Evolutionary conservation across 2,113 vertebrate species (phyloP).

Genomic region (Rhinoderma darwinii): DNA sequence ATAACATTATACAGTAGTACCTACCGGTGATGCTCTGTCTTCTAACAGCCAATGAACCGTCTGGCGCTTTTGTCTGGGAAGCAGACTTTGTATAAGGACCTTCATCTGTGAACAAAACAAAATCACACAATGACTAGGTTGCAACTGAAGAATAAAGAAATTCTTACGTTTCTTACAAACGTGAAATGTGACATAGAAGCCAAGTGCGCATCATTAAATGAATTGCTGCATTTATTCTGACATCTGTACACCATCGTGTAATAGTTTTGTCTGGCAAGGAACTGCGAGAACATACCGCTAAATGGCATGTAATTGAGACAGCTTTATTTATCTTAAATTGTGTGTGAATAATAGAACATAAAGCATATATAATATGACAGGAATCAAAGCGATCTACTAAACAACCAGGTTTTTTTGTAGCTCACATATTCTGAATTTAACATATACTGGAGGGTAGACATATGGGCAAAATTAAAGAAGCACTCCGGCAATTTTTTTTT

Average conservation of each 20-base stretch:
- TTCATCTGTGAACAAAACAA: conserved; percentile 87
- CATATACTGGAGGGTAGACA: background rate
- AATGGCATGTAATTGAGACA: conserved; percentile 28
- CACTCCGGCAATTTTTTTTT: too few relatives aligned
- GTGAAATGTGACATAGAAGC: background rate
- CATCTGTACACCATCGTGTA: background rate
- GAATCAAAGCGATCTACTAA: background rate
- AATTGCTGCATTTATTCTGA: conserved; percentile 30
- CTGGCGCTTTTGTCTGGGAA: conserved; percentile 87
- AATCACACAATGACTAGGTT: background rate
- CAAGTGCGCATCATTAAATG: background rate
- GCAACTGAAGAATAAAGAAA: background rate
- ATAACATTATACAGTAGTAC: conserved; percentile 67
- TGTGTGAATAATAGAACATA: conserved; percentile 13
- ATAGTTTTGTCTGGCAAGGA: conserved; percentile 15
- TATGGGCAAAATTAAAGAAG: background rate
- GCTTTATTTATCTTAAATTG: conserved; percentile 12
- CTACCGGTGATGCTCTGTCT: conserved; percentile 99
- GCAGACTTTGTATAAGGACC: conserved; percentile 97
- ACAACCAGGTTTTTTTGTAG: background rate
- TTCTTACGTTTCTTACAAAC: background rate
- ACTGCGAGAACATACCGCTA: background rate
- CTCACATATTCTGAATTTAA: background rate
- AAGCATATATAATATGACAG: conserved; percentile 14
- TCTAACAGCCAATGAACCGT: conserved; percentile 94